A percentile compares a stretch with the other conserved stretches of the same genome.
Evolutionary conservation across 2,888 invertebrate species (phyloP).

Genomic region (Piscicola geometra): DNA sequence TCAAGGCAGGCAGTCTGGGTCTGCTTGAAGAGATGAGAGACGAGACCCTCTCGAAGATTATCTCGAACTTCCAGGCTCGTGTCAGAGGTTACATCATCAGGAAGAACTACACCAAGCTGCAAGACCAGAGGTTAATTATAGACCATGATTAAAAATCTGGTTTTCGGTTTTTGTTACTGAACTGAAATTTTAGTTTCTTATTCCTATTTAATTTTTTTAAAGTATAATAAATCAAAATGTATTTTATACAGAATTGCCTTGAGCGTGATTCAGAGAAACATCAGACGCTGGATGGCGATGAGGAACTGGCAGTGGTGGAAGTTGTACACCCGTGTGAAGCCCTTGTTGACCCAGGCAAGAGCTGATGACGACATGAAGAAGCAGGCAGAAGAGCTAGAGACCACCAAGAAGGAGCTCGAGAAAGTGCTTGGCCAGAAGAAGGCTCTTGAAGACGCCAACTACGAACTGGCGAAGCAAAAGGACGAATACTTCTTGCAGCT

Average conservation of each 20-base stretch:
- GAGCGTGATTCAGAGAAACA: slow-evolving; percentile 97
- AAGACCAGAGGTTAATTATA: slow-evolving; percentile 88
- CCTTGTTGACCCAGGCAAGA: slow-evolving; percentile 95
- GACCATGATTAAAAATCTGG: no score
- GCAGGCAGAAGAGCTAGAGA: slow-evolving; percentile 89
- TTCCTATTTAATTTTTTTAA: not conserved
- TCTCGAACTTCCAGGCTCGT: slow-evolving; percentile 84
- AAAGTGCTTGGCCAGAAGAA: slow-evolving; percentile 93
- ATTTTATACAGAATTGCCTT: slow-evolving; percentile 78
- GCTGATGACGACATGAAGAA: slow-evolving; percentile 97
- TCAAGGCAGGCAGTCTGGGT: slow-evolving; percentile 99
- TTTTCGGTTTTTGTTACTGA: slow-evolving; percentile 5
- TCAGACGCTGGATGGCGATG: slow-evolving; percentile 96
- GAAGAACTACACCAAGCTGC: slow-evolving; percentile 86
- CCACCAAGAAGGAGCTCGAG: slow-evolving; percentile 87
- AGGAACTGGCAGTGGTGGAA: slow-evolving; percentile 99
- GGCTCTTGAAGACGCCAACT: slow-evolving; percentile 88
- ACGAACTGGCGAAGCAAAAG: slow-evolving; percentile 89
- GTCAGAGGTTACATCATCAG: slow-evolving; percentile 74
- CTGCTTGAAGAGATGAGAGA: slow-evolving; percentile 99
- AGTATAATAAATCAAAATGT: not conserved
- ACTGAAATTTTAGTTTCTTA: no score
- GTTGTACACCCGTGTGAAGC: slow-evolving; percentile 98
- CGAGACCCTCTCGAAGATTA: slow-evolving; percentile 90
- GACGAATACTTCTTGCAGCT: slow-evolving; percentile 78